Evolutionary conservation across 2,797 vertebrate species (phyloP), one percentile per base, ranked within the genome.

Genomic region (Gastrophryne carolinensis): DNA sequence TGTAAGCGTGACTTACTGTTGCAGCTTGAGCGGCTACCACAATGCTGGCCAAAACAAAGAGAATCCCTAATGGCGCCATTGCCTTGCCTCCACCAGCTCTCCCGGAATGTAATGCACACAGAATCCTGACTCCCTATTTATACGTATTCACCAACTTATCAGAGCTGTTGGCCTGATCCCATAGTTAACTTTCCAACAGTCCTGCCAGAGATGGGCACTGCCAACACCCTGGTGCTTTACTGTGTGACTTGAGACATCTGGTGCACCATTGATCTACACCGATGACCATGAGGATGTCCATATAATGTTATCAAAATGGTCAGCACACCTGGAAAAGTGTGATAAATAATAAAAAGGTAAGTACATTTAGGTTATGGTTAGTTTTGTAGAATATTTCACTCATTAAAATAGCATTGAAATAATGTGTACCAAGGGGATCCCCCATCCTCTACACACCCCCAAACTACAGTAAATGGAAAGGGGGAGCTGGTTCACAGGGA

Each of bases 11-110:
- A 2, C 89, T 90, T 84, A 94, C 93, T 10, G 88, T 87, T 5
- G 83, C 79, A 0, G 86, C 86, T 13, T 79, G 47, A 0, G 81
- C 84, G 10, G 56, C 77, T 0, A 82, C 84, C 9, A 90, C 50
- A 75, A 75, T 89, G 72, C 87, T 81, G 78, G 83, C 23, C 1
- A 89, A 62, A 63, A 81, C 74, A 7, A 89, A 30, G 37, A 83
- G 32, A 53, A 84, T 56, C 62, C 69, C 77, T 84, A 88, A 82
- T 60, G 5, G 75, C 24, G 74, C 82, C 92, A 92, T 93, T 74
- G 19, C 72, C 70, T 61, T 17, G 0, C 29, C 44, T 58, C 4
- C 15, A 44, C 11, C 53, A 30, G 26, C 11, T 3, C 24, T 39
- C 26, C 56, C 5, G 15, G 35, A 15, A 11, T 21, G 6, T 17